Evolutionary conservation across 2,888 invertebrate genomes (phyloP).

Genomic region (Plebejus anna): DNA sequence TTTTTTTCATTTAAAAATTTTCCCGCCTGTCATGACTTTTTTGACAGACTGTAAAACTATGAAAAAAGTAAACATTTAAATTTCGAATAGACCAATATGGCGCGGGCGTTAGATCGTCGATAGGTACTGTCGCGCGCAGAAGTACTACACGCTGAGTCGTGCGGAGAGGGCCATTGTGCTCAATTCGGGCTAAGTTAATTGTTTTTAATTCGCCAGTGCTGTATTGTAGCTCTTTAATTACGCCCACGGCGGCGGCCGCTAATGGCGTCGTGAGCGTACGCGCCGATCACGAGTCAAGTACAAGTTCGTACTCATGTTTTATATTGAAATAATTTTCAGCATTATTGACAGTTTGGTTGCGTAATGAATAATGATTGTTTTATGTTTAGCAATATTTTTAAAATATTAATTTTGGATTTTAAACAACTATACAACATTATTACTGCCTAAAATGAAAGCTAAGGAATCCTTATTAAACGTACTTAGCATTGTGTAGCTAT

Average conservation of each 20-base stretch:
- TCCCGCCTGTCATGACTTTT: too few species aligned
- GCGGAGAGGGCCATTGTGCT: conserved; percentile 67
- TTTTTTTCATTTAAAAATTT: too few species aligned
- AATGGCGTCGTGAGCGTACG: conserved; percentile 66
- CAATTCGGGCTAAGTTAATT: conserved; percentile 73
- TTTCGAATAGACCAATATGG: conserved; percentile 13
- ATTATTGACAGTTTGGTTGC: background rate
- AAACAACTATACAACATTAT: too few species aligned
- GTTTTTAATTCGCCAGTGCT: conserved; percentile 73
- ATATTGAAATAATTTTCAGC: conserved; percentile 29
- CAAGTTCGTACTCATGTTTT: conserved; percentile 46
- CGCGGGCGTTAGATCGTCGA: conserved; percentile 10
- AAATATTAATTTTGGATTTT: background rate
- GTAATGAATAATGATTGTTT: background rate
- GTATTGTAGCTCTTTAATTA: conserved; percentile 77
- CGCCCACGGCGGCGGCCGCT: conserved; percentile 64
- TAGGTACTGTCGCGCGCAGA: conserved; percentile 40
- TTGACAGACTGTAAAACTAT: background rate
- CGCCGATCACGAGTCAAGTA: conserved; percentile 59
- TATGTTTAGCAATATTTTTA: background rate
- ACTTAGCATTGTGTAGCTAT: background rate
- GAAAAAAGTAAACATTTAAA: background rate
- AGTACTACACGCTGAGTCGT: conserved; percentile 52
- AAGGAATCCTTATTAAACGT: too few species aligned
- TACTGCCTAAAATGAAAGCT: too few species aligned